Evolutionary conservation across 2,888 invertebrate genomes (phyloP), one percentile per base, ranked within the genome.

Genomic region (Aspidiotus destructor): DNA sequence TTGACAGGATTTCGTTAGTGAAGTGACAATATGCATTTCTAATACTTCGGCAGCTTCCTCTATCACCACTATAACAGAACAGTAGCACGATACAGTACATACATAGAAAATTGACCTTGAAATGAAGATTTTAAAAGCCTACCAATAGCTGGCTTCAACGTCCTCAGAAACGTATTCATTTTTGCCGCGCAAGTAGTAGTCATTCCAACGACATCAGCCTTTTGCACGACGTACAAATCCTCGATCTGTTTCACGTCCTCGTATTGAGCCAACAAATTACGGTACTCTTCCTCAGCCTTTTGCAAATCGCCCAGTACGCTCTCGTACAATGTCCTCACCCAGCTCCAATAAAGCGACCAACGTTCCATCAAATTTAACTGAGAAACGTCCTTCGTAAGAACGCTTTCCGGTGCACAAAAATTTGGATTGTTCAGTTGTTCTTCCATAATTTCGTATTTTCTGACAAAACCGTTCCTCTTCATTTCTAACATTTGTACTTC

Each of bases 11-110:
- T 81, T 77, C 0, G 88, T 87, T 15, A 93, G 78, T 0, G 89
- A 85, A 0, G 88, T 85, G 0, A 92, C 79, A 15, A 92, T 84
- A 75, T 93, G 93, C 0, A 88, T 82, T 76, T 94, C 94, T 44
- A 92, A 77, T 0, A 92, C 88, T 79, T 93, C 92, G 0, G 91
- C 92, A 0, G 92, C 92, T 79, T 94, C 94, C 77, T 94, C 93
- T 0, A 93, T 87, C 15, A 89, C 82, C 16, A 70, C 70, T 70
- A 52, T n/a, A 60, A 15, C 48, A 57, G 11, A 8, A 5, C 5
- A 5, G 28, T 28, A 3, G 5, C 28, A 28, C 28, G 28, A 28
- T 28, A 28, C 28, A 28, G 28, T 28, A 28, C 28, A 28, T 3
- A 28, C 5, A 28, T 28, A 28, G 1, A 28, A 28, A 28, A 28